Evolutionary conservation across 2,888 invertebrate genomes (phyloP).

Genomic region (Ormyrus nitidulus): DNA sequence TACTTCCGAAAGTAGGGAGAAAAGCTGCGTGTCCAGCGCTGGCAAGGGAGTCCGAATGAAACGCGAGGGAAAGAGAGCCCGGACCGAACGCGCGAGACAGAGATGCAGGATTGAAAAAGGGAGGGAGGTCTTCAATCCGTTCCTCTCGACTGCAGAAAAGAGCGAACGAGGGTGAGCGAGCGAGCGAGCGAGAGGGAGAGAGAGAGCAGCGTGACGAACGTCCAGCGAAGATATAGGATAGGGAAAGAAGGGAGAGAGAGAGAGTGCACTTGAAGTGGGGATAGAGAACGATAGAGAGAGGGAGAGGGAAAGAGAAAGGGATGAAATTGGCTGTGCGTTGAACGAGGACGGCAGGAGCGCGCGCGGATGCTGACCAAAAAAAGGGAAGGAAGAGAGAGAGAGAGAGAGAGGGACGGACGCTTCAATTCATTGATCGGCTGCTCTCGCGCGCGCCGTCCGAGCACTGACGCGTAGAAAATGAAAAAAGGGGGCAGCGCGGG

Average conservation of each 20-base stretch:
- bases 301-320: conserved; percentile 57
- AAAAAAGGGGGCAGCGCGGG: conserved; percentile 65
- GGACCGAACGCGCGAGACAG: conserved; percentile 18
- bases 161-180: conserved; percentile 42
- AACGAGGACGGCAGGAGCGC: conserved; percentile 62
- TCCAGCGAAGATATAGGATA: not conserved
- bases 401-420: conserved; percentile 65
- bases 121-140: conserved; percentile 60
- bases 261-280: conserved; percentile 59
- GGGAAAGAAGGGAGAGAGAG: conserved; percentile 48
- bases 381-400: conserved; percentile 57
- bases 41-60: conserved; percentile 24
- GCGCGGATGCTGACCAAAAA: conserved; percentile 72
- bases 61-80: conserved; percentile 19
- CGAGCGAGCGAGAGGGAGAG: conserved; percentile 38
- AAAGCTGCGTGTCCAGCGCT: conserved; percentile 64
- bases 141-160: conserved; percentile 60
- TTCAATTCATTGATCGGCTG: conserved; percentile 75
- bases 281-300: conserved; percentile 49
- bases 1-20: conserved; percentile 45
- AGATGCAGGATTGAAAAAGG: conserved; percentile 49
- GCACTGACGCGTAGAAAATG: conserved; percentile 69
- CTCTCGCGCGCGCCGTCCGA: conserved; percentile 66
- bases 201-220: conserved; percentile 15
- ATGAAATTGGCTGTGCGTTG: conserved; percentile 58